Conservation (phyloP, 1,140 invertebrate genomes). For the Orchestia grillus region DNA sequence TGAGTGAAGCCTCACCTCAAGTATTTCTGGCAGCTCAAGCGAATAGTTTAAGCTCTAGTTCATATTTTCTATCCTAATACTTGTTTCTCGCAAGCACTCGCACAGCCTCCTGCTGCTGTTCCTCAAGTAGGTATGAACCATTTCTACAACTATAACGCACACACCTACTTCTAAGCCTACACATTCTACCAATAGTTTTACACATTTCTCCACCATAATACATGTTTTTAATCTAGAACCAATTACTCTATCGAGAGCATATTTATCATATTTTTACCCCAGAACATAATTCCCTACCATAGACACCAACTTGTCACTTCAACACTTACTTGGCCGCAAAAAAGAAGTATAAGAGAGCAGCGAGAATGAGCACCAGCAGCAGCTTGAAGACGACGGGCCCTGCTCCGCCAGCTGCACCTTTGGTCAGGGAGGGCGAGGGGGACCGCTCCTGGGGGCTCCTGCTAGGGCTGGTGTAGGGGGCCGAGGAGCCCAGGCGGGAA, state of each 20-base stretch:
- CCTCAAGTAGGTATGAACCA: too few species aligned
- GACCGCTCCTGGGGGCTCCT: not conserved
- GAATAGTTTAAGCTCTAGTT: too few species aligned
- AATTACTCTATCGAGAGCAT: too few species aligned
- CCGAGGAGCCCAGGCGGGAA: not conserved
- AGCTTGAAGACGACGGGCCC: not conserved
- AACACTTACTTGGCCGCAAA: conserved; percentile 10
- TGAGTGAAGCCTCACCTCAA: too few species aligned
- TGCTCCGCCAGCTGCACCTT: not conserved
- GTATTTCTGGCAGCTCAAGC: too few species aligned
- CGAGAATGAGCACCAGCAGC: not conserved
- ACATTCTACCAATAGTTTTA: not conserved
- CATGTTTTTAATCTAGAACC: not conserved
- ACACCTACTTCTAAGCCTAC: too few species aligned
- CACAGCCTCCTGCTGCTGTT: too few species aligned
- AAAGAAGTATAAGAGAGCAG: conserved; percentile 23
- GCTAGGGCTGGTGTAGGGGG: not conserved
- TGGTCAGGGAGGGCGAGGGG: not conserved
- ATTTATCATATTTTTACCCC: too few species aligned
- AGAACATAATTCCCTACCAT: not conserved
- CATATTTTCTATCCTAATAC: too few species aligned
- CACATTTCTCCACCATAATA: not conserved
- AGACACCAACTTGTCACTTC: not conserved
- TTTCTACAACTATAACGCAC: too few species aligned
- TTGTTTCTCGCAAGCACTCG: too few species aligned